Conservation (phyloP, 2,113 vertebrate genomes). For the Rafetus swinhoei region DNA sequence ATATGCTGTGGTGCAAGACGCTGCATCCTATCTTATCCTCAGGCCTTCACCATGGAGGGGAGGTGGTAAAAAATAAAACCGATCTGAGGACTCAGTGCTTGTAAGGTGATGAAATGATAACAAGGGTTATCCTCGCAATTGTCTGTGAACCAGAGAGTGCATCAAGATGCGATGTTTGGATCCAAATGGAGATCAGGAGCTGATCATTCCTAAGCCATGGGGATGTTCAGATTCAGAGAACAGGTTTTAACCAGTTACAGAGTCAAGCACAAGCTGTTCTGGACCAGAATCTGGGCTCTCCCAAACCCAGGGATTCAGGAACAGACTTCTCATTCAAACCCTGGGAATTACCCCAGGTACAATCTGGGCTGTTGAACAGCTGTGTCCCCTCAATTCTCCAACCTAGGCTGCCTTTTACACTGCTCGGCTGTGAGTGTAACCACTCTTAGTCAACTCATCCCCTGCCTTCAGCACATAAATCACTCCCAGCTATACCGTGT, state of each 20-base stretch:
- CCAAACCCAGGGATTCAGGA: not conserved
- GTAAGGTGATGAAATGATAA: fast-evolving
- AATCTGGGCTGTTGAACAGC: not conserved
- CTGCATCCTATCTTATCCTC: not conserved
- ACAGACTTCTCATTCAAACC: not conserved
- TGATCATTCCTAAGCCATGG: not conserved
- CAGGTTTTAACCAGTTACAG: not conserved
- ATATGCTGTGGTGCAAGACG: not conserved
- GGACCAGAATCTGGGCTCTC: not conserved
- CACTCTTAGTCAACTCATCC: not conserved
- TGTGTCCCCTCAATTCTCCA: not conserved
- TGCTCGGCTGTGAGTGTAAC: not conserved
- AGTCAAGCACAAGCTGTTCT: not conserved
- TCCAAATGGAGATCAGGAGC: not conserved
- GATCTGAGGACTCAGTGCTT: not conserved
- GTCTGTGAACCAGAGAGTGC: fast-evolving
- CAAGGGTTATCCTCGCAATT: fast-evolving
- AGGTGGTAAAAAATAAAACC: fast-evolving
- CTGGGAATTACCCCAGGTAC: not conserved
- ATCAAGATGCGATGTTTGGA: not conserved
- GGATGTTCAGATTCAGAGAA: not conserved
- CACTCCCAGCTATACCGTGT: not conserved
- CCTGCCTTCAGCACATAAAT: too few species aligned
- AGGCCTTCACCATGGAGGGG: not conserved
- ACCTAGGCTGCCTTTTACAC: not conserved